Evolutionary conservation across 2,113 vertebrate species (phyloP), one percentile per base, ranked within the genome.

Genomic region (Cercocebus atys): DNA sequence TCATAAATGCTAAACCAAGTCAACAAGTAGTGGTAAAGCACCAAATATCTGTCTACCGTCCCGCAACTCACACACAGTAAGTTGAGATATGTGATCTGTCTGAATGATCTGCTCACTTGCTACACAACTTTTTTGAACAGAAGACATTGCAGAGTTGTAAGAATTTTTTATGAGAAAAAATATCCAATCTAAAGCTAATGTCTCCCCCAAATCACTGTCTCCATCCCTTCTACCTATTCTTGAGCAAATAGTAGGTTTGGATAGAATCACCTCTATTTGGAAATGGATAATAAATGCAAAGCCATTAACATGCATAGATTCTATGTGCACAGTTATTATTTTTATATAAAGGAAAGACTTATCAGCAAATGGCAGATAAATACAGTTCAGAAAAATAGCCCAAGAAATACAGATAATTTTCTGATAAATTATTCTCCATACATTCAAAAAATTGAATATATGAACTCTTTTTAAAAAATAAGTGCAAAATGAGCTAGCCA

Each of bases 321-420:
- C 78, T 86, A 45, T 43, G 32, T 38, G 12, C 32, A 35, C 43
- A 43, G 40, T 52, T 89, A 73, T n/a, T 96, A 27, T 16, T 80
- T 93, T 82, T 90, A 38, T 23, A 11, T 5, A 87, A 55, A 96
- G 55, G 22, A 73, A 94, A 47, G 45, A 66, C 38, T 66, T 90
- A 70, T 8, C 94, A 87, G 64, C 27, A 91, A 95, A 90, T 72
- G 92, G 25, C 23, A 73, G 8, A 75, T 35, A 75, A 70, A 17
- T 43, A 12, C 52, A 88, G 82, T 90, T 96, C 66, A 89, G 27
- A 61, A 93, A 92, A 64, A 82, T 75, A 47, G 79, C 14, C 40
- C 35, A 94, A 90, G 68, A 95, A 96, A 93, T 64, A 32, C 25
- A 30, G 88, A 32, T 43, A 40, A 83, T 61, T 84, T 95, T 93